phyloP scores from a whole-genome alignment of 1,140 invertebrate genomes.

The Bombus waltoni region DNA sequence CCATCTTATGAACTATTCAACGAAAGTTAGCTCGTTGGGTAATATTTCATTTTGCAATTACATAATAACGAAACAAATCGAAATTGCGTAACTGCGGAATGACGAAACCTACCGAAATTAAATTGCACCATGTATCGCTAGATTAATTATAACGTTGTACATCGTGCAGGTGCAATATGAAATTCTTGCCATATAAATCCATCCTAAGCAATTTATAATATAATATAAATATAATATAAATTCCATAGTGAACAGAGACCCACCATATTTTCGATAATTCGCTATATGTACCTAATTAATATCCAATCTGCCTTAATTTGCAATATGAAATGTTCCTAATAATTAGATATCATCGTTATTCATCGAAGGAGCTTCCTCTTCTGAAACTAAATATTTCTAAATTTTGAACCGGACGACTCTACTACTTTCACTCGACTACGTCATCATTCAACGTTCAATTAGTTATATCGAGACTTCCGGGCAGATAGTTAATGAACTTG shows the following conservation, averaged over 20 bases:
- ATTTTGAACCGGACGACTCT: background rate
- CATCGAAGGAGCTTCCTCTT: background rate
- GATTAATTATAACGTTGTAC: conserved; percentile 43
- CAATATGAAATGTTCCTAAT: background rate
- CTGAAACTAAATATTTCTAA: background rate
- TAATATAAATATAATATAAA: background rate
- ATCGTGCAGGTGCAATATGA: background rate
- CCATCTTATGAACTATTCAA: background rate
- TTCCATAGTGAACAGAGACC: background rate
- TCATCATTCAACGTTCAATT: background rate
- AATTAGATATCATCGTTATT: background rate
- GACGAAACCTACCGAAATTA: background rate
- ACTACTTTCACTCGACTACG: background rate
- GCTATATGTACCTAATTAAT: conserved; percentile 4
- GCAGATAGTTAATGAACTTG: conserved; percentile 36
- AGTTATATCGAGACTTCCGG: background rate
- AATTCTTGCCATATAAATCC: conserved; percentile 9
- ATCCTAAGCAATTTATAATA: conserved; percentile 11
- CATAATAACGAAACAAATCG: too few relatives aligned
- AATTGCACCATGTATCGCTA: background rate
- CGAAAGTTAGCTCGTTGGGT: background rate
- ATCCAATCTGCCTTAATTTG: background rate
- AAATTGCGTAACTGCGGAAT: too few relatives aligned
- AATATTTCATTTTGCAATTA: background rate
- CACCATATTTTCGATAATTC: background rate